These are phyloP conservation scores for Anoplolepis gracilipes DNA, from an alignment of 1,140 invertebrate species.

Conservation along the genomic window DNA sequence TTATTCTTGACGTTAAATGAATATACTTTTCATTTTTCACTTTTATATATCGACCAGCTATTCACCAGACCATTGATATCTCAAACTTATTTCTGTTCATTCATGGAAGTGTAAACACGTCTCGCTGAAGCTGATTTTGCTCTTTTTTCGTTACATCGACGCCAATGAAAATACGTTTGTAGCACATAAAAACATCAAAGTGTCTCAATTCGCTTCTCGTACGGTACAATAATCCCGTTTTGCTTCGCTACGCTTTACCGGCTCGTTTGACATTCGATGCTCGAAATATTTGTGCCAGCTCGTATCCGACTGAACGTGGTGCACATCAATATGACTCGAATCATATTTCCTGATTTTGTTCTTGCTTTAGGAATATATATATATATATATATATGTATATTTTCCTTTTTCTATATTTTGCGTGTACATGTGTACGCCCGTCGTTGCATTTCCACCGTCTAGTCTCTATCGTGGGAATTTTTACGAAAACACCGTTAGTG, in stretches of 20 bases:
- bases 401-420: conserved; percentile 48
- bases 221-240: conserved; percentile 37
- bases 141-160: neutral
- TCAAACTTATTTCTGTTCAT: neutral
- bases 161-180: neutral
- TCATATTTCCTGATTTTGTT: conserved; percentile 55
- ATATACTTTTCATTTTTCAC: neutral
- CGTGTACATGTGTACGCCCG: neutral
- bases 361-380: conserved; percentile 11
- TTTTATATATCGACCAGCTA: neutral
- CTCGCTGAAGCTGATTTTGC: neutral
- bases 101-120: neutral
- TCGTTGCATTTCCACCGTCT: conserved; percentile 37
- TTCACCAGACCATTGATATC: neutral
- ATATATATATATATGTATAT: too few species aligned
- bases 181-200: conserved; percentile 26
- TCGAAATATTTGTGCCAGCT: conserved; percentile 52
- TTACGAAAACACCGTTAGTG: neutral
- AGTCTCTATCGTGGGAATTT: conserved; percentile 9
- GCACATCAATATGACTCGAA: conserved; percentile 23
- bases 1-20: conserved; percentile 7
- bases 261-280: conserved; percentile 48
- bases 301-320: neutral
- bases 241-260: conserved; percentile 21
- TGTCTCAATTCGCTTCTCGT: conserved; percentile 27